A percentile compares a stretch with the other conserved stretches of the same genome.
phyloP scores from a whole-genome alignment of 2,113 vertebrate genomes.

The Chamaetylas fuelleborni region DNA sequence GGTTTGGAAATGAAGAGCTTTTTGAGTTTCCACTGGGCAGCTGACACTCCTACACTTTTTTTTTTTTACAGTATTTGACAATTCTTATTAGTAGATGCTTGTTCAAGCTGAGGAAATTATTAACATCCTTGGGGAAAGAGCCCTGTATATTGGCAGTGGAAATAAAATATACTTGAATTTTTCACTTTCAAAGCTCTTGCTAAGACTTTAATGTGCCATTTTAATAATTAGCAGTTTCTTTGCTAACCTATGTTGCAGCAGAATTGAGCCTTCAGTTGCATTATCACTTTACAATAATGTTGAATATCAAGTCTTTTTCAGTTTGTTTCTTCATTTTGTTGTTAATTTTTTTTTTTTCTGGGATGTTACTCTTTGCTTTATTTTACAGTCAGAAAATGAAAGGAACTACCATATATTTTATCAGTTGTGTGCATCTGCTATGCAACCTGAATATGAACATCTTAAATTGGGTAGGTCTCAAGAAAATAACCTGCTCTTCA shows the following conservation, averaged over 20 bases:
- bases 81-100: neutral
- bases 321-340: neutral
- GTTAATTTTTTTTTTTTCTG: neutral
- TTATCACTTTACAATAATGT: neutral
- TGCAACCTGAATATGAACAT: conserved; percentile 82
- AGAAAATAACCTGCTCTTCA: neutral
- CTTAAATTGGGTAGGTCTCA: conserved; percentile 85
- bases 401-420: conserved; percentile 99
- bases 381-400: conserved; percentile 90
- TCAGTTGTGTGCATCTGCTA: conserved; percentile 91
- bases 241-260: neutral
- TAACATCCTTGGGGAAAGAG: neutral
- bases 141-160: neutral
- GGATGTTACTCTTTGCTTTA: neutral
- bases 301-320: neutral
- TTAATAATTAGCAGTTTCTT: neutral
- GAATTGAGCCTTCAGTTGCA: neutral
- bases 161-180: neutral
- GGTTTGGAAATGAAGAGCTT: neutral
- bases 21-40: neutral
- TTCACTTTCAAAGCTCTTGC: neutral
- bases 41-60: neutral
- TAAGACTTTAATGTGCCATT: neutral
- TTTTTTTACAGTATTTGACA: neutral
- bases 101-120: neutral